Evolutionary conservation across 2,113 vertebrate species (phyloP), one percentile per base, ranked within the genome.

Genomic region (Mesembrinibis cayennensis): DNA sequence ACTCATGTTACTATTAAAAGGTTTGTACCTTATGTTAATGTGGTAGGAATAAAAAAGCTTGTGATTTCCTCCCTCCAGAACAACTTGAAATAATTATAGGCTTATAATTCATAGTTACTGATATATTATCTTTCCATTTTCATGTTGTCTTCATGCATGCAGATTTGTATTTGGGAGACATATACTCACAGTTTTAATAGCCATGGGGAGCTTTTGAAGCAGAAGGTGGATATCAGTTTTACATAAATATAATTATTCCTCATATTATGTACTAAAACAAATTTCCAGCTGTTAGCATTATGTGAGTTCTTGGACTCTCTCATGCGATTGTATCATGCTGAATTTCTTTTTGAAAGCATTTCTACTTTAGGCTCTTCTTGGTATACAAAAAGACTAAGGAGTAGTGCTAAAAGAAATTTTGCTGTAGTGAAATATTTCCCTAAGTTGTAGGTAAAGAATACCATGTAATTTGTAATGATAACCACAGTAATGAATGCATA

Each of bases 401-500:
- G 13, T 50, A 63, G 82, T 19, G 10, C 36, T 89, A 69, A 59
- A 6, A 12, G 26, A 94, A 89, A 58, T 80, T 76, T 56, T 80
- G 21, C 67, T 92, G 26, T 18, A 47, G 77, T 82, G 52, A 85
- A 97, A 87, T 80, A 88, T 61, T 93, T 90, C 21, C 53, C 58
- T 52, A 90, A 80, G 30, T 84, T 94, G 42, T 78, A 47, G 82
- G 91, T 95, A 94, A 92, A 73, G 93, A 74, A 50, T 29, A 93
- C 58, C 12, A 1, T 66, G 74, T 95, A 95, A 97, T 95, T 96
- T 97, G 86, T 85, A 67, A 69, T 96, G 97, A 97, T 98, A 97
- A 97, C 95, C 96, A 74, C 74, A 84, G 81, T 98, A 98, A 98
- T 96, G 96, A 95, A 88, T 82, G 96, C 86, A 71, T 94, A 86